A percentile compares a stretch with the other conserved stretches of the same genome.
Conservation (phyloP, 2,888 invertebrate species). For the Philopedon plagiatum region DNA sequence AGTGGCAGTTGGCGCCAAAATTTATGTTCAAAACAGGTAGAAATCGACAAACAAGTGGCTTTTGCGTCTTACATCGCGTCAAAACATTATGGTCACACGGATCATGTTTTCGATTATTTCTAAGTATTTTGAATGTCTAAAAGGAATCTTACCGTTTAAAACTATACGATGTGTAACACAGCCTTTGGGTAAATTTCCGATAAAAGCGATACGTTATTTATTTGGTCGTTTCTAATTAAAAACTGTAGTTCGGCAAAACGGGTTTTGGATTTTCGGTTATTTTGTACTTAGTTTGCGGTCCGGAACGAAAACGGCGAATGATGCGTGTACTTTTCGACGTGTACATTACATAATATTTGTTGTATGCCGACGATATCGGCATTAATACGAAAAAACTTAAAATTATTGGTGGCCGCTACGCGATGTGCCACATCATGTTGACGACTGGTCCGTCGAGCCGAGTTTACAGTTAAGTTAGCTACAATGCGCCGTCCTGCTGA, state of each 20-base stretch:
- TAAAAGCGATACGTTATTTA: conserved; percentile 58
- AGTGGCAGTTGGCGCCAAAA: conserved; percentile 56
- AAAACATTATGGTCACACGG: conserved; percentile 46
- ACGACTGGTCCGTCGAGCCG: conserved; percentile 63
- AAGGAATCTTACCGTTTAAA: conserved; percentile 58
- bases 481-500: conserved; percentile 58
- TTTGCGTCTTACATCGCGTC: conserved; percentile 55
- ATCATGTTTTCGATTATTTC: conserved; percentile 46
- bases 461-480: conserved; percentile 49
- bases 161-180: conserved; percentile 63
- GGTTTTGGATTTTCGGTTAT: conserved; percentile 62
- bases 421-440: conserved; percentile 71
- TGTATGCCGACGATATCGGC: conserved; percentile 66
- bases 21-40: conserved; percentile 53
- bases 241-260: conserved; percentile 65
- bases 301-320: conserved; percentile 62
- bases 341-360: conserved; percentile 67
- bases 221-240: conserved; percentile 60
- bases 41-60: conserved; percentile 58
- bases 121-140: conserved; percentile 27
- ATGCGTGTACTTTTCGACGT: conserved; percentile 59
- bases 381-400: conserved; percentile 66
- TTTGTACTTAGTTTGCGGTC: conserved; percentile 68
- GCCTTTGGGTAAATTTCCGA: conserved; percentile 62
- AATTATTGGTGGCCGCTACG: conserved; percentile 68